Conservation (phyloP, 2,113 vertebrate genomes). For the Xiphophorus couchianus region DNA sequence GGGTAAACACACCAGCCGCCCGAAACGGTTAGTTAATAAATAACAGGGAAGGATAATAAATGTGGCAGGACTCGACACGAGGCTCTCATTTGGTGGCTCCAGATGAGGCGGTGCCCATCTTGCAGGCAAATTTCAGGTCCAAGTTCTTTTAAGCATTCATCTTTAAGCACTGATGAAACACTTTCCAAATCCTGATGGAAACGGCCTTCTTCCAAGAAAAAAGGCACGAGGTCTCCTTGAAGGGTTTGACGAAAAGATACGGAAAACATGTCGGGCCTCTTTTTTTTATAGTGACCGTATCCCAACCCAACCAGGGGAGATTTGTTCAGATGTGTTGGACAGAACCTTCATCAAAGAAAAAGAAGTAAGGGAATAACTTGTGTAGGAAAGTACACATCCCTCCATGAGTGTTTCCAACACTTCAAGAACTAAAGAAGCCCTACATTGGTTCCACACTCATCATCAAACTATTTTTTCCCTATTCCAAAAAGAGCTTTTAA, state of each 20-base stretch:
- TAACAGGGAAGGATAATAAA: too few relatives aligned
- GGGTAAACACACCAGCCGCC: background rate
- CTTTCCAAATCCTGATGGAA: background rate
- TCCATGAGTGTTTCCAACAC: background rate
- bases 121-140: background rate
- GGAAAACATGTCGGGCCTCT: too few relatives aligned
- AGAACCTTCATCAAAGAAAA: conserved; percentile 4
- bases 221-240: background rate
- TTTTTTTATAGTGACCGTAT: background rate
- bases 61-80: background rate
- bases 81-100: background rate
- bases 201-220: background rate
- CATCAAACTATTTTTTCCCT: conserved; percentile 27
- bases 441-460: conserved; percentile 5
- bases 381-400: background rate
- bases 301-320: background rate
- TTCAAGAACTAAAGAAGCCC: background rate
- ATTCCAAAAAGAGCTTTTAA: conserved; percentile 20
- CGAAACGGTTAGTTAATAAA: background rate
- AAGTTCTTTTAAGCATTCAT: background rate
- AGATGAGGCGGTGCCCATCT: background rate
- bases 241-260: background rate
- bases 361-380: background rate
- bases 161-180: background rate
- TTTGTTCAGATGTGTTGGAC: background rate